Conservation (phyloP, 2,888 invertebrate species). For the Mellilla xanthometata region DNA sequence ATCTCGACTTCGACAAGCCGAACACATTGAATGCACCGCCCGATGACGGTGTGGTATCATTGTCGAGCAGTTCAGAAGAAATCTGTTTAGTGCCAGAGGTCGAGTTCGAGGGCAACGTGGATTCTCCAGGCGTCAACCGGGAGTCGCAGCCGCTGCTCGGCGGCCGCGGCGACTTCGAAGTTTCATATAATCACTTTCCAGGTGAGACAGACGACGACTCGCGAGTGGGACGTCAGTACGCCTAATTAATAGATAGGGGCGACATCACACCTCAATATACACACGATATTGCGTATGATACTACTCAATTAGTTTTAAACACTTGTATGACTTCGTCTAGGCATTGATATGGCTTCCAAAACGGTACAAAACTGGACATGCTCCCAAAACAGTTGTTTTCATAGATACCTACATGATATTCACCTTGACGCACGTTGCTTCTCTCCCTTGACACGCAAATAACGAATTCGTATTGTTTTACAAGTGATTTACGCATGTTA, state of each 20-base stretch:
- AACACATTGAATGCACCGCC: constrained; percentile 67
- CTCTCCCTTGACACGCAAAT: constrained; percentile 24
- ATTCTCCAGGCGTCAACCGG: constrained; percentile 91
- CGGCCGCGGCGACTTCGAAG: constrained; percentile 88
- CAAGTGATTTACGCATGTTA: constrained; percentile 36
- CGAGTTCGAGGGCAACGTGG: constrained; percentile 91
- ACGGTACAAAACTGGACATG: constrained; percentile 8
- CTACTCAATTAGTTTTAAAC: constrained; percentile 17
- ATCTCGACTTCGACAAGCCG: constrained; percentile 84
- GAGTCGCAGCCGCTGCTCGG: constrained; percentile 97
- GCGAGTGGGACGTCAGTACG: constrained; percentile 30
- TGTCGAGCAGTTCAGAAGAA: constrained; percentile 85
- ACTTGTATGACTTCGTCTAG: constrained; percentile 49
- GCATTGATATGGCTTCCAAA: constrained; percentile 47
- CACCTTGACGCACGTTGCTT: constrained; percentile 43
- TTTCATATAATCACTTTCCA: constrained; percentile 93
- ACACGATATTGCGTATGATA: constrained; percentile 15
- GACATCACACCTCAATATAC: constrained; percentile 33
- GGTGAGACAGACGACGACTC: constrained; percentile 77
- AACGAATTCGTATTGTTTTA: constrained; percentile 37
- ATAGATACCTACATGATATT: constrained; percentile 35
- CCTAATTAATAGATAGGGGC: constrained; percentile 35
- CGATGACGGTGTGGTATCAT: constrained; percentile 83
- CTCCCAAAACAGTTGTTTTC: constrained; percentile 36
- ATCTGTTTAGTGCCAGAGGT: constrained; percentile 92